Base-by-base conservation (phyloP, 2,888 invertebrate species). In the Sesamia inferens region DNA sequence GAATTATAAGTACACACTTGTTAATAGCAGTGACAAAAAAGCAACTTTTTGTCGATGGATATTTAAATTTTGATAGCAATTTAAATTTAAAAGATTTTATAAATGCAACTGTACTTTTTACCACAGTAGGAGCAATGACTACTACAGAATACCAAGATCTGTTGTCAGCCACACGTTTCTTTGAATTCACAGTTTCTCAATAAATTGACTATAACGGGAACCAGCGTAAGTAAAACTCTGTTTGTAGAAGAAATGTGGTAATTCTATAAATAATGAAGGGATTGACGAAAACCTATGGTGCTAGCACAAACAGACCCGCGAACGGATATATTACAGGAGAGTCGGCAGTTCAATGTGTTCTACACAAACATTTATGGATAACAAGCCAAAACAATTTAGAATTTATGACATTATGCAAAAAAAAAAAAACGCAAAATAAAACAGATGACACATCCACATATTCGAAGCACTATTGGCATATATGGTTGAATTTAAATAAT, bases 301-400 rank as follows among this genome's bases (percentile, higher is more conserved):
- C 73, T 78, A 75, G 78, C 78, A 86, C 83, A 87, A 88, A 88
- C 88, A 86, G 83, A 79, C 76, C 78, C 85, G 92, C 82, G 85
- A 91, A 93, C 88, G 85, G 93, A 94, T 88, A 89, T 87, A 83
- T 85, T 83, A 85, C 93, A 92, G 93, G 72, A 83, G 85, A 85
- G 76, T 85, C 85, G 81, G 78, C 83, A 74, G 88, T 83, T 88
- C 85, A 85, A 86, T 82, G 87, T 79, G 81, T 85, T 87, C 78
- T 84, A 81, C 31, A 47, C 11, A 54, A 67, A 10, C 47, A 57
- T 51, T 76, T 13, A 75, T 61, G 55, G 79, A 24, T 55, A 51
- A 31, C 73, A 75, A 31, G 42, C 24, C 42, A 71, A 72, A 48
- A 44, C 10, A 44, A 31, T 13, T n/a, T 58, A 58, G 39, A 14